Conservation (phyloP, 2,888 invertebrate genomes). For the Euplagia quadripunctaria region DNA sequence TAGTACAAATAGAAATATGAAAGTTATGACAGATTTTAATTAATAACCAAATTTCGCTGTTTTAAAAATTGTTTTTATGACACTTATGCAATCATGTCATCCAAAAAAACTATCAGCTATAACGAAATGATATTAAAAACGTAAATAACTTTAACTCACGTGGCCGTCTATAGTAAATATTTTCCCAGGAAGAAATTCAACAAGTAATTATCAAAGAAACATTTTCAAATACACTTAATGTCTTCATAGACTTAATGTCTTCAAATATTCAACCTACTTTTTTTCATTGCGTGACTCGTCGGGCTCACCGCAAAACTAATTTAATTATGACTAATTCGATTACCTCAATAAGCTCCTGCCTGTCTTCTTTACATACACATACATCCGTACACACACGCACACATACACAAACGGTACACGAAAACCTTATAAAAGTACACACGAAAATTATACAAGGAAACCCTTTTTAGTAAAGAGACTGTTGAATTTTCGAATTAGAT, state of each 20-base stretch:
- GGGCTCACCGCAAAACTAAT: slow-evolving; percentile 71
- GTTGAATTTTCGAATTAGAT: slow-evolving; percentile 32
- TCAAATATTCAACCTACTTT: slow-evolving; percentile 60
- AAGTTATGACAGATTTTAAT: neutral
- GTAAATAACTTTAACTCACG: slow-evolving; percentile 19
- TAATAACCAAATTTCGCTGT: neutral
- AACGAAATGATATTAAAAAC: neutral
- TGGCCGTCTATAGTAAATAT: neutral
- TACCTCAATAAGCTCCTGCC: slow-evolving; percentile 71
- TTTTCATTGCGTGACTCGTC: slow-evolving; percentile 61
- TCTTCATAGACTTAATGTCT: slow-evolving; percentile 43
- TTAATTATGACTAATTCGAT: slow-evolving; percentile 84
- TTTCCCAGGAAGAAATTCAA: slow-evolving; percentile 23
- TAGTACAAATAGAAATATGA: neutral
- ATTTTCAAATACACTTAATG: slow-evolving; percentile 39
- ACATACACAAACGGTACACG: slow-evolving; percentile 23
- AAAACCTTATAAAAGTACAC: slow-evolving; percentile 23
- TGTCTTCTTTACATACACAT: slow-evolving; percentile 63
- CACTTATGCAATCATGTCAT: neutral
- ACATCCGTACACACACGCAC: slow-evolving; percentile 26
- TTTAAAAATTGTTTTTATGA: neutral
- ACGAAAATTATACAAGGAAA: slow-evolving; percentile 34
- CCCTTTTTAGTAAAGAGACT: slow-evolving; percentile 18
- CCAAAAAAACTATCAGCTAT: neutral
- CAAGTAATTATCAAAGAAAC: slow-evolving; percentile 37